Evolutionary conservation across 2,888 invertebrate genomes (phyloP), one percentile per base, ranked within the genome.

Genomic region (Mactromeris polynyma): DNA sequence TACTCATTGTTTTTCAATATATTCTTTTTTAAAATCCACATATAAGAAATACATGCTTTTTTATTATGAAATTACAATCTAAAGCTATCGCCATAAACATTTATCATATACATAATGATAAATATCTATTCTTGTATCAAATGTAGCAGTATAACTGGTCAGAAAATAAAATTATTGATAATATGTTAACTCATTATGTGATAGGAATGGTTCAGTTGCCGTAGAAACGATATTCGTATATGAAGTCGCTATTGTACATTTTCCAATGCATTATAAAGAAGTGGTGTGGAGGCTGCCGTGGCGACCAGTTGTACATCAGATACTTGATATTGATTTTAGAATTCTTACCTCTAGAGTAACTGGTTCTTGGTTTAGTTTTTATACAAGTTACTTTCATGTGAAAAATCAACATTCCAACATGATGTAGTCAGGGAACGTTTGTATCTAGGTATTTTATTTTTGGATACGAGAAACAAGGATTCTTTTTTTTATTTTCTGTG

Each of bases 241-340:
- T 40, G 6, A n/a, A 40, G 79, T 51, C 46, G 26, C 46, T 42
- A 80, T 46, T 46, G 80, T 46, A 51, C 1, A 46, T 80, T 80
- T 64, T 64, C 82, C 38, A 19, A 36, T 64, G 31, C 36, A 54
- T 58, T 58, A 51, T 31, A 17, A 31, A 46, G 51, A 80, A 51
- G 26, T 64, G 26, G 46, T 31, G 51, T 36, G 81, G 58, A 81
- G 19, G 58, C 38, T 73, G n/a, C 83, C 6, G 26, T n/a, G 40
- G 83, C 38, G 69, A 83, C 83, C 7, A 42, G 69, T 83, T 42
- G 58, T 64, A 26, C 14, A 69, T 73, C 42, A 31, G 31, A 31
- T 83, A 38, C 38, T 46, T 21, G 1, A 14, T 83, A 83, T 83
- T 83, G 83, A 83, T 83, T 73, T 83, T 38, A 46, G 58, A 83